These are phyloP conservation scores for Coptodon rendalli DNA, from an alignment of 2,113 vertebrate species.

Conservation along the genomic window DNA sequence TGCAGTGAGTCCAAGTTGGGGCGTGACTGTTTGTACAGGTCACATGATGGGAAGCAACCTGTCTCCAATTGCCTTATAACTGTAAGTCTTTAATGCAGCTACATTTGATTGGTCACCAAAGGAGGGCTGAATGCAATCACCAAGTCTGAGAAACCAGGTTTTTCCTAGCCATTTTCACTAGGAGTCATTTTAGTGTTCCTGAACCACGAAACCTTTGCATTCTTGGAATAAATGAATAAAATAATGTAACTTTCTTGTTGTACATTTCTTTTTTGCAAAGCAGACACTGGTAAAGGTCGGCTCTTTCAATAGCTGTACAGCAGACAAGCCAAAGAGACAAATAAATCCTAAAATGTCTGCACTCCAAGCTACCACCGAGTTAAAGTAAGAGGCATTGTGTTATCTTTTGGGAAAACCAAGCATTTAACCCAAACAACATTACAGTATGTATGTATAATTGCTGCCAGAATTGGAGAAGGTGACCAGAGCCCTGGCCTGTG, in stretches of 20 bases:
- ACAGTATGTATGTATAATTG: background rate
- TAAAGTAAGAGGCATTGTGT: background rate
- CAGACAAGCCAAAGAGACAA: background rate
- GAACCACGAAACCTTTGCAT: background rate
- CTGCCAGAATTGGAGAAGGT: background rate
- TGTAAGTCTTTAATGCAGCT: background rate
- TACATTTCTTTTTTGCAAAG: background rate
- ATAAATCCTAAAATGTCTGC: background rate
- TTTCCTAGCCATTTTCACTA: background rate
- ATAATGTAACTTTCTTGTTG: background rate
- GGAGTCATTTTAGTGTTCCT: background rate
- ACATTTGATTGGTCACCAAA: background rate
- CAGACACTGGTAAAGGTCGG: background rate
- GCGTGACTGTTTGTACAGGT: background rate
- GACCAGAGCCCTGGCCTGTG: background rate
- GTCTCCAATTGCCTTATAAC: background rate
- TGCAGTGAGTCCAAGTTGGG: background rate
- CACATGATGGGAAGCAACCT: background rate
- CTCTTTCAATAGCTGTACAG: background rate
- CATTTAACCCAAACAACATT: background rate
- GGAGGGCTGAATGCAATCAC: background rate
- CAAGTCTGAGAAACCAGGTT: background rate
- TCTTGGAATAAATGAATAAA: background rate
- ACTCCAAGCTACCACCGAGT: background rate
- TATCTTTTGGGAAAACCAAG: background rate